A percentile compares a stretch with the other conserved stretches of the same genome.
These are phyloP conservation scores for Trichogramma evanescens DNA, from an alignment of 2,888 invertebrate species.

Conservation along the genomic window DNA sequence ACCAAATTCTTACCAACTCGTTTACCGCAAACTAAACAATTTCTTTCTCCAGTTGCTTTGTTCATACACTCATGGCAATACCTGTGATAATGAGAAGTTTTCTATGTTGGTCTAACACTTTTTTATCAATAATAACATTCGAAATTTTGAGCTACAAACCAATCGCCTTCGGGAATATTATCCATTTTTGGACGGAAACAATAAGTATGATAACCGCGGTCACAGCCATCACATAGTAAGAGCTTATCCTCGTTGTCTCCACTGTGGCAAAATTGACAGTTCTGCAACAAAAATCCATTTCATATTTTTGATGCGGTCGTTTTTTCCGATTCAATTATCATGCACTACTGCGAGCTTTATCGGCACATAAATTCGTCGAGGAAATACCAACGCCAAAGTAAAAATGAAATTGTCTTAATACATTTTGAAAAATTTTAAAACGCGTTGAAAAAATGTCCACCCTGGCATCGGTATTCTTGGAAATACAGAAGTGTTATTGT, in stretches of 20 bases:
- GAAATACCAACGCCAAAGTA: background rate
- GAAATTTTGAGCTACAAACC: slow-evolving; percentile 56
- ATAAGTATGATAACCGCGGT: slow-evolving; percentile 97
- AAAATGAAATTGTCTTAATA: background rate
- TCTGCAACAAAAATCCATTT: slow-evolving; percentile 55
- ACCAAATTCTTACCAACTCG: slow-evolving; percentile 65
- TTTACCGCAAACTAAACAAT: slow-evolving; percentile 90
- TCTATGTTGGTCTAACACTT: background rate
- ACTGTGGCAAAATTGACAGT: slow-evolving; percentile 94
- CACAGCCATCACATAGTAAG: slow-evolving; percentile 93
- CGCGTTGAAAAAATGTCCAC: background rate
- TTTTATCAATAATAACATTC: background rate
- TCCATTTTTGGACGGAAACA: slow-evolving; percentile 97
- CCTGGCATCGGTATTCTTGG: background rate
- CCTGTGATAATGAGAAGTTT: slow-evolving; percentile 49
- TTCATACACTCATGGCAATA: slow-evolving; percentile 94
- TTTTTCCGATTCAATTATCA: background rate
- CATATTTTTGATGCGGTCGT: background rate
- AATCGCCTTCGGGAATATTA: slow-evolving; percentile 94
- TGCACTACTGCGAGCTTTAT: background rate
- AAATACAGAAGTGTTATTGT: background rate
- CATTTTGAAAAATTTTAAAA: background rate
- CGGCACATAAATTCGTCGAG: no score
- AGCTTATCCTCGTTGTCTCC: slow-evolving; percentile 95
- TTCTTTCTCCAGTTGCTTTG: slow-evolving; percentile 85